These are phyloP conservation scores for Steinernema khuongi DNA, from an alignment of 1,140 invertebrate species.

Conservation along the genomic window DNA sequence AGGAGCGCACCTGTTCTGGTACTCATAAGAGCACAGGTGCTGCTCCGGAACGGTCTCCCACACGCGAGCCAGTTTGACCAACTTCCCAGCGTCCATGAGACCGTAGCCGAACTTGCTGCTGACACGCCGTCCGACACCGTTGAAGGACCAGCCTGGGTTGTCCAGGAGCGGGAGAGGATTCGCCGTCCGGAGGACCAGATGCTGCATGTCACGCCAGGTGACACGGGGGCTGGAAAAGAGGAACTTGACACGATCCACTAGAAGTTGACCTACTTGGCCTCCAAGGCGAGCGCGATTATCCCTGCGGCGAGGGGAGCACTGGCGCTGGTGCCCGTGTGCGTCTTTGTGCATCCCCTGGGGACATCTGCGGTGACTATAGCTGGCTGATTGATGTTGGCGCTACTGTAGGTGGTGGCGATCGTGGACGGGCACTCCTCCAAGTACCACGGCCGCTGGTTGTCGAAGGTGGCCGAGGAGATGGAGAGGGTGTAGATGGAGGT, in stretches of 20 bases:
- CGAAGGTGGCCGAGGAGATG: slow-evolving; percentile 84
- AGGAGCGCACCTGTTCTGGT: slow-evolving; percentile 45
- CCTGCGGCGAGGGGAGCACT: slow-evolving; percentile 66
- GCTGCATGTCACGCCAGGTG: slow-evolving; percentile 64
- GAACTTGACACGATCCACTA: background rate
- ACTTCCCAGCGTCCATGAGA: slow-evolving; percentile 87
- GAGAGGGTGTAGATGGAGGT: slow-evolving; percentile 96
- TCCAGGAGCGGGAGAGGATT: slow-evolving; percentile 59
- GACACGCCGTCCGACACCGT: slow-evolving; percentile 82
- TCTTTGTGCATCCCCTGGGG: slow-evolving; percentile 58
- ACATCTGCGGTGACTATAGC: slow-evolving; percentile 70
- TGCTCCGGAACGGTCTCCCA: slow-evolving; percentile 92
- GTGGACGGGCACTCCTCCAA: slow-evolving; percentile 93
- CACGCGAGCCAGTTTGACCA: slow-evolving; percentile 77
- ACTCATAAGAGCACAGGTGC: slow-evolving; percentile 72
- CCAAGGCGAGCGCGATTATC: slow-evolving; percentile 63
- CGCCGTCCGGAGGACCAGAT: slow-evolving; percentile 62
- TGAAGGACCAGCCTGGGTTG: slow-evolving; percentile 74
- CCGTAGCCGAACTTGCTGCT: slow-evolving; percentile 96
- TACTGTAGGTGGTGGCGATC: slow-evolving; percentile 88
- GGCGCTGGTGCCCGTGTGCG: slow-evolving; percentile 64
- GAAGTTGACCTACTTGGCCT: slow-evolving; percentile 65
- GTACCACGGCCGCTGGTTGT: slow-evolving; percentile 91
- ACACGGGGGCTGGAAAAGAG: slow-evolving; percentile 65
- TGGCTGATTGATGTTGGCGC: slow-evolving; percentile 76